Conservation (phyloP, 2,888 invertebrate species). For the Cistogaster globosa region DNA sequence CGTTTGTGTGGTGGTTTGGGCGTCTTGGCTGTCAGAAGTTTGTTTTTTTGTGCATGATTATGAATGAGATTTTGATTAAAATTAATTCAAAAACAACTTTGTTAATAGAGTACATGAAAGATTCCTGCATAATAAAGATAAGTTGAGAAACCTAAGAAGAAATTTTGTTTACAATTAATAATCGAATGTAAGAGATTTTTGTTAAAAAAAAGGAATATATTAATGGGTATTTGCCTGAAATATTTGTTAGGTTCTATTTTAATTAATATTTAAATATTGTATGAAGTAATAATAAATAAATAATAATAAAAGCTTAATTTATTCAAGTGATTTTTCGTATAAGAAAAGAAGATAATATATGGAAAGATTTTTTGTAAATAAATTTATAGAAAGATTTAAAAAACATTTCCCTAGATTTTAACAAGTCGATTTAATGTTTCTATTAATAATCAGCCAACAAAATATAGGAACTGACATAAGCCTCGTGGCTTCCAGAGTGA, state of each 20-base stretch:
- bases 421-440: no score
- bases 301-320: no score
- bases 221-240: background rate
- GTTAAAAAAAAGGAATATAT: background rate
- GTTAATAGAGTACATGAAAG: conserved; percentile 66
- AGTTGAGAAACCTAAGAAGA: conserved; percentile 31
- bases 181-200: conserved; percentile 14
- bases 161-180: conserved; percentile 16
- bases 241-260: background rate
- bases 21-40: conserved; percentile 53
- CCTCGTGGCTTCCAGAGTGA: no score
- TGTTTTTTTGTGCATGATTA: conserved; percentile 56
- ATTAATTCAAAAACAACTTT: conserved; percentile 69
- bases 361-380: no score
- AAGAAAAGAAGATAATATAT: no score
- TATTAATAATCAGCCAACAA: no score
- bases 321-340: no score
- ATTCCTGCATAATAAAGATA: conserved; percentile 54
- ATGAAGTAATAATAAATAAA: no score
- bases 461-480: no score
- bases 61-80: conserved; percentile 72
- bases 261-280: no score
- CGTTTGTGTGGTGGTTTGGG: conserved; percentile 22
- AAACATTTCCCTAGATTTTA: no score
- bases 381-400: no score